Evolutionary conservation across 2,797 vertebrate species (phyloP).

Genomic region (Podargus strigoides): DNA sequence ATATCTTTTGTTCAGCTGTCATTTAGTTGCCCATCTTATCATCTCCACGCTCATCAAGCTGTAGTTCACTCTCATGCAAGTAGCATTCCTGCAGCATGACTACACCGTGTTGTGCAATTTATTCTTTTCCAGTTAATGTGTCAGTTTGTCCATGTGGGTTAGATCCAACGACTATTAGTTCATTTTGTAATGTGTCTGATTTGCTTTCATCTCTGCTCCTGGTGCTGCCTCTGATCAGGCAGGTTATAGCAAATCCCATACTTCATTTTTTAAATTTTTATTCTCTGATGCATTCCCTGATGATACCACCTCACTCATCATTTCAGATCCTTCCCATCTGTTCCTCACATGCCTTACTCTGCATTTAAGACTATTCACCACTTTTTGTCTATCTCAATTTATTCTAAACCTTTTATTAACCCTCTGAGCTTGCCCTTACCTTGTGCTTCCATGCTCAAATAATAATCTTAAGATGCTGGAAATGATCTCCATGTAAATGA

Average conservation of each 20-base stretch:
- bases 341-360: background rate
- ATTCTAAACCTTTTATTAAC: background rate
- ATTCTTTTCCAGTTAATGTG: slow-evolving; percentile 14
- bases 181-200: slow-evolving; percentile 18
- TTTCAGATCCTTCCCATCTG: background rate
- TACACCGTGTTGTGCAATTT: background rate
- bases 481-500: background rate
- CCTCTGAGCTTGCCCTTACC: background rate
- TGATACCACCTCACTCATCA: background rate
- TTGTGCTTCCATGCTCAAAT: background rate
- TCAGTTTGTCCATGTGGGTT: slow-evolving; percentile 35
- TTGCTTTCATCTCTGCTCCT: slow-evolving; percentile 11
- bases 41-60: background rate
- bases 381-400: background rate
- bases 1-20: background rate
- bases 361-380: background rate
- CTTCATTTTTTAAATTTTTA: background rate
- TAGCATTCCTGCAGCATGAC: slow-evolving; percentile 19
- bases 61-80: background rate
- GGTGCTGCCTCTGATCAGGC: background rate
- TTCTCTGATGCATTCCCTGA: background rate
- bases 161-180: slow-evolving; percentile 21
- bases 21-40: background rate
- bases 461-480: background rate
- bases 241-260: background rate